These are phyloP conservation scores for Apogon talboti DNA, from an alignment of 2,797 vertebrate species.

Conservation along the genomic window DNA sequence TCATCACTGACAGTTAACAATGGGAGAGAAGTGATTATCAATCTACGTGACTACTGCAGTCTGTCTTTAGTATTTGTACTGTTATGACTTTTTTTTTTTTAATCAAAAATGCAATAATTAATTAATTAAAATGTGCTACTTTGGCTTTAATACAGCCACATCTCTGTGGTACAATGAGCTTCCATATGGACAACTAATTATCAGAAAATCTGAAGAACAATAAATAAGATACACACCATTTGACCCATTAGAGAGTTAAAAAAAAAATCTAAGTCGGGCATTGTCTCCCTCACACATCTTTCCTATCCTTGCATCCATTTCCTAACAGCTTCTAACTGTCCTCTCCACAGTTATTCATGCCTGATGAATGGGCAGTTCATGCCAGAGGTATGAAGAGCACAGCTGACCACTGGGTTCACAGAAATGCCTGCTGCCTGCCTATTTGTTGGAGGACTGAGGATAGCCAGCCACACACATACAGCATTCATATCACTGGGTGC, in stretches of 20 bases:
- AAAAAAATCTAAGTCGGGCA: background rate
- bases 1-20: background rate
- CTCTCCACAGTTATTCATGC: slow-evolving; percentile 41
- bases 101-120: too few relatives aligned
- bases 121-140: too few relatives aligned
- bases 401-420: slow-evolving; percentile 64
- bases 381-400: slow-evolving; percentile 65
- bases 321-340: slow-evolving; percentile 22
- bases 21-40: too few relatives aligned
- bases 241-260: too few relatives aligned
- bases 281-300: slow-evolving; percentile 25
- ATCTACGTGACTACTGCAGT: too few relatives aligned
- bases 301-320: slow-evolving; percentile 18
- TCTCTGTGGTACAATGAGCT: too few relatives aligned
- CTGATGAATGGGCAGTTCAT: slow-evolving; percentile 61
- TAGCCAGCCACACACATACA: slow-evolving; percentile 28
- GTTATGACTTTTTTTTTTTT: too few relatives aligned
- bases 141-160: too few relatives aligned
- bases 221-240: too few relatives aligned
- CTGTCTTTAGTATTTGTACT: too few relatives aligned
- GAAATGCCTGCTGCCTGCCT: slow-evolving; percentile 59
- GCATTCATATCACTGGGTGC: slow-evolving; percentile 39
- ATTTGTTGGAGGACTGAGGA: slow-evolving; percentile 53
- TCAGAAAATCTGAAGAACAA: too few relatives aligned
- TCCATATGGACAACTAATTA: too few relatives aligned